A percentile compares a stretch with the other conserved stretches of the same genome.
phyloP scores from a whole-genome alignment of 1,140 invertebrate species.

The Microvelia longipes region DNA sequence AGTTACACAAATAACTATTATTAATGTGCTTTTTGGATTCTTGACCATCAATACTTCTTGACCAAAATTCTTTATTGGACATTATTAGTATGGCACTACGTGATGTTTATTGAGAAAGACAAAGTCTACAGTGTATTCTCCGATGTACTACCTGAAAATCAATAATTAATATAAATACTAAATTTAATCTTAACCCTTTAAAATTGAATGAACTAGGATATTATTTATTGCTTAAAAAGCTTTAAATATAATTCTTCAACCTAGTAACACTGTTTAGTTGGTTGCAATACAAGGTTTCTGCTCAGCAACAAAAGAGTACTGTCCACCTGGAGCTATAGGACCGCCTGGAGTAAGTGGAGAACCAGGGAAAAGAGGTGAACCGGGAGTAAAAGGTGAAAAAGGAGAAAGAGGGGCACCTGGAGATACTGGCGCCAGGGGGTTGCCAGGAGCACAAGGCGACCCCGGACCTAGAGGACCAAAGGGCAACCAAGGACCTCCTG shows the following conservation, averaged over 20 bases:
- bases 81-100: no score
- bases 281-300: slow-evolving; percentile 59
- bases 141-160: no score
- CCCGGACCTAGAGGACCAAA: slow-evolving; percentile 38
- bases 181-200: no score
- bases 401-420: slow-evolving; percentile 33
- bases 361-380: slow-evolving; percentile 36
- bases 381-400: slow-evolving; percentile 34
- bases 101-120: no score
- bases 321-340: slow-evolving; percentile 54
- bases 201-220: no score
- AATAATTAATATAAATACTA: no score
- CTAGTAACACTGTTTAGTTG: slow-evolving; percentile 32
- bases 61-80: no score
- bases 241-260: not conserved
- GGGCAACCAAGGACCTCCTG: slow-evolving; percentile 43
- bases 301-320: slow-evolving; percentile 57
- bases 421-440: slow-evolving; percentile 37
- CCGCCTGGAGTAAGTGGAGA: slow-evolving; percentile 42
- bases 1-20: no score
- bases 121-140: no score
- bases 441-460: slow-evolving; percentile 40
- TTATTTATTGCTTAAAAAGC: no score
- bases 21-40: no score
- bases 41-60: no score